Evolutionary conservation across 92 coral and sea anemone genomes (phyloP).

Genomic region (Porites lobata): DNA sequence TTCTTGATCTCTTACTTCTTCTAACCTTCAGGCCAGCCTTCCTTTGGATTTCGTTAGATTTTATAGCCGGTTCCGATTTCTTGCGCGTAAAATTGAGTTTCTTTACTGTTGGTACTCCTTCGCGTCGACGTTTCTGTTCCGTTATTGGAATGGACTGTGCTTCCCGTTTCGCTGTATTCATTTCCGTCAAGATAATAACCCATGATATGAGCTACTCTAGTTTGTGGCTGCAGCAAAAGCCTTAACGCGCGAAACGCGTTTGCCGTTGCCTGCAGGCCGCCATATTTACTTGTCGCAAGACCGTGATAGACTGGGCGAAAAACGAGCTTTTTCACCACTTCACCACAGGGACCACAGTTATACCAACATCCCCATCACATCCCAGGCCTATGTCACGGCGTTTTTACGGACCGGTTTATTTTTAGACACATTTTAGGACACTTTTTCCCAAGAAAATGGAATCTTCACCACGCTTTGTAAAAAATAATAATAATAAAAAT

Average conservation of each 20-base stretch:
- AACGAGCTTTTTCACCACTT: too few species aligned
- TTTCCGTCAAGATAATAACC: slow-evolving; percentile 1
- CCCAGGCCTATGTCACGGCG: too few species aligned
- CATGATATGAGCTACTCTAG: slow-evolving; percentile 7
- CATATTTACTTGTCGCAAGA: neutral
- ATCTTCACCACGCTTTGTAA: too few species aligned
- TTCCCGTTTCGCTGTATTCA: slow-evolving; percentile 37
- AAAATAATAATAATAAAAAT: too few species aligned
- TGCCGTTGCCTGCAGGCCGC: neutral
- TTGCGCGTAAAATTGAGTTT: slow-evolving; percentile 30
- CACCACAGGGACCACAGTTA: neutral
- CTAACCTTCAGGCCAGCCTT: neutral
- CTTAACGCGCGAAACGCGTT: neutral
- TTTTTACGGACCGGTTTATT: too few species aligned
- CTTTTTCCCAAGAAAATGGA: too few species aligned
- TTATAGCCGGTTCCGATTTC: neutral
- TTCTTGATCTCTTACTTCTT: slow-evolving; percentile 34
- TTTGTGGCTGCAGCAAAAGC: neutral
- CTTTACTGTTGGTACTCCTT: slow-evolving; percentile 21
- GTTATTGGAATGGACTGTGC: slow-evolving; percentile 5
- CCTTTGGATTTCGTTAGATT: neutral
- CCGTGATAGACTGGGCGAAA: neutral
- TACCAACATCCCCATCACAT: too few species aligned
- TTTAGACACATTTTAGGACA: too few species aligned
- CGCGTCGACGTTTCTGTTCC: slow-evolving; percentile 31